Percentiles rank a stretch among this genome's conserved stretches.
These are phyloP conservation scores for Nineta flava DNA, from an alignment of 2,888 invertebrate genomes.

Conservation along the genomic window DNA sequence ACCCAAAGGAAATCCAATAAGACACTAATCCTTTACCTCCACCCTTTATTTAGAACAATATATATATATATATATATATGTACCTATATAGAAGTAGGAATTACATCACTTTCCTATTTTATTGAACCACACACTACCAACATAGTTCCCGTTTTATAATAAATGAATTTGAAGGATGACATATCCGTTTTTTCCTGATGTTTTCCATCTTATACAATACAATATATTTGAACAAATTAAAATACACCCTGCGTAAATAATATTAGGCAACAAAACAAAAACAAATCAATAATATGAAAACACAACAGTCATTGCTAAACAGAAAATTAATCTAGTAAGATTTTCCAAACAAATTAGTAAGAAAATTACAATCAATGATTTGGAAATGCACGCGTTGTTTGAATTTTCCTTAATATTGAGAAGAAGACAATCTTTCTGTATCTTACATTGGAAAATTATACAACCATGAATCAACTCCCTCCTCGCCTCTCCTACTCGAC, in stretches of 20 bases:
- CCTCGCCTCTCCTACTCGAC: not conserved
- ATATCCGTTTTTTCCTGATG: too few relatives aligned
- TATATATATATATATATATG: not conserved
- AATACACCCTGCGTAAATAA: too few relatives aligned
- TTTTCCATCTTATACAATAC: too few relatives aligned
- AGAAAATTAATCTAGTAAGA: conserved; percentile 9
- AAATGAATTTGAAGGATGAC: too few relatives aligned
- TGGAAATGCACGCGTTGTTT: conserved; percentile 18
- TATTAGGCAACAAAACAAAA: too few relatives aligned
- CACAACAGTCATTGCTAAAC: conserved; percentile 1
- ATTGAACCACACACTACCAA: too few relatives aligned
- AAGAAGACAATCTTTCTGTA: not conserved
- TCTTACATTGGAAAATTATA: too few relatives aligned
- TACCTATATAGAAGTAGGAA: conserved; percentile 12
- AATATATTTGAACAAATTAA: too few relatives aligned
- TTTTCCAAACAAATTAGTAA: conserved; percentile 24
- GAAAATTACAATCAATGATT: conserved; percentile 29
- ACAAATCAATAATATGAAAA: too few relatives aligned
- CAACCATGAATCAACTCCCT: too few relatives aligned
- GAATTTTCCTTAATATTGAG: not conserved
- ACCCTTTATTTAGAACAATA: not conserved
- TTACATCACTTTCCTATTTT: conserved; percentile 2
- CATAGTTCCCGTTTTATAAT: too few relatives aligned
- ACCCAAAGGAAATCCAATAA: conserved; percentile 25
- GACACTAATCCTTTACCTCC: conserved; percentile 23